Percentiles rank a stretch among this genome's conserved stretches.
Evolutionary conservation across 2,888 invertebrate species (phyloP).

Genomic region (Apamea sordens): DNA sequence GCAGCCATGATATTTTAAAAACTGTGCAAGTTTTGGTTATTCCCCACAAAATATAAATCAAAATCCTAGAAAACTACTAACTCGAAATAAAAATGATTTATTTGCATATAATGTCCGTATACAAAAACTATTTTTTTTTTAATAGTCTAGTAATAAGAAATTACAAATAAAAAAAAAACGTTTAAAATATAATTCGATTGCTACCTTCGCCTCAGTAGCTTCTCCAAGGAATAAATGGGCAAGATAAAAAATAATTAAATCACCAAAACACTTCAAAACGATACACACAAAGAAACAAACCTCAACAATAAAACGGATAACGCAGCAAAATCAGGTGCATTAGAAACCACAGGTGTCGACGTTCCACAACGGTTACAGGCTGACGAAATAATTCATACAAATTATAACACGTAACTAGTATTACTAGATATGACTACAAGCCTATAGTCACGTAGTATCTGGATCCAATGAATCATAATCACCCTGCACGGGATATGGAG

Average conservation of each 20-base stretch:
- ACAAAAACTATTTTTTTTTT: neutral
- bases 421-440: conserved; percentile 48
- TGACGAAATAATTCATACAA: conserved; percentile 45
- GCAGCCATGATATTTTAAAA: no score
- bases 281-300: neutral
- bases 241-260: neutral
- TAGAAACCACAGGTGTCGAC: conserved; percentile 32
- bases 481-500: conserved; percentile 20
- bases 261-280: neutral
- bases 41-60: neutral
- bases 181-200: no score
- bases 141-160: neutral
- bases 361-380: neutral
- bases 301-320: neutral
- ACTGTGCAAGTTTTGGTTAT: neutral
- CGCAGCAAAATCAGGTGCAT: conserved; percentile 14
- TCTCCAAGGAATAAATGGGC: neutral
- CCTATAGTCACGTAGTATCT: conserved; percentile 53
- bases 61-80: neutral
- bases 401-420: conserved; percentile 32
- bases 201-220: neutral
- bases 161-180: neutral
- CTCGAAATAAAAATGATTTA: neutral
- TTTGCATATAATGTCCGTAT: neutral
- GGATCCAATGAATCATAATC: conserved; percentile 35